Evolutionary conservation across 2,888 invertebrate species (phyloP).

Genomic region (Ochropleura plecta): DNA sequence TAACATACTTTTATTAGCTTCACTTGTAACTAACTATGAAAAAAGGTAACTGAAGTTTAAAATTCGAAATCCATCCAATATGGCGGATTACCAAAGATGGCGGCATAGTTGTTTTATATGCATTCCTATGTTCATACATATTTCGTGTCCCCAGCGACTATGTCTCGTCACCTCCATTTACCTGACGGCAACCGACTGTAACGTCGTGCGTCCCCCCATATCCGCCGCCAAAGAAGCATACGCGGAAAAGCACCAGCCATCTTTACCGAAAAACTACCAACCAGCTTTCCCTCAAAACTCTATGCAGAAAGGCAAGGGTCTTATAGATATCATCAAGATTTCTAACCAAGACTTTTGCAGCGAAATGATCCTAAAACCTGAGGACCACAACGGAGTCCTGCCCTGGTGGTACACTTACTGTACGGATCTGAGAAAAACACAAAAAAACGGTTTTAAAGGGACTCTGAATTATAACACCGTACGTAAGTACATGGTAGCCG

Average conservation of each 20-base stretch:
- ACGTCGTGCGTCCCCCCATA: not conserved
- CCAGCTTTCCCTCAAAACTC: not conserved
- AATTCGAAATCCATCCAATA: too few species aligned
- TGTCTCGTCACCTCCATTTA: conserved; percentile 31
- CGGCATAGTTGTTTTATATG: too few species aligned
- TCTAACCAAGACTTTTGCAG: conserved; percentile 74
- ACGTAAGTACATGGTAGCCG: conserved; percentile 55
- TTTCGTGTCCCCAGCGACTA: conserved; percentile 20
- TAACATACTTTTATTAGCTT: too few species aligned
- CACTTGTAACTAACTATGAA: too few species aligned
- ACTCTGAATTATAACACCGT: not conserved
- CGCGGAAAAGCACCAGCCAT: not conserved
- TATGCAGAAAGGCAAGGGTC: not conserved
- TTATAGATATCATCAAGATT: conserved; percentile 42
- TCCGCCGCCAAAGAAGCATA: too few species aligned
- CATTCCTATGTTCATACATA: not conserved
- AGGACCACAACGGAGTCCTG: conserved; percentile 65
- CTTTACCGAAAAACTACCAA: not conserved
- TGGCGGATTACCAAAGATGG: too few species aligned
- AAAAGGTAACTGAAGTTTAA: too few species aligned
- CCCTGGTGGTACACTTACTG: conserved; percentile 82
- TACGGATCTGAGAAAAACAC: conserved; percentile 64
- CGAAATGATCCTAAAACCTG: conserved; percentile 62
- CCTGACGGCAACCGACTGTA: conserved; percentile 17
- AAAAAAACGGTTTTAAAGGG: conserved; percentile 18